Evolutionary conservation across 2,113 vertebrate genomes (phyloP).

Genomic region (Leiothrix lutea): DNA sequence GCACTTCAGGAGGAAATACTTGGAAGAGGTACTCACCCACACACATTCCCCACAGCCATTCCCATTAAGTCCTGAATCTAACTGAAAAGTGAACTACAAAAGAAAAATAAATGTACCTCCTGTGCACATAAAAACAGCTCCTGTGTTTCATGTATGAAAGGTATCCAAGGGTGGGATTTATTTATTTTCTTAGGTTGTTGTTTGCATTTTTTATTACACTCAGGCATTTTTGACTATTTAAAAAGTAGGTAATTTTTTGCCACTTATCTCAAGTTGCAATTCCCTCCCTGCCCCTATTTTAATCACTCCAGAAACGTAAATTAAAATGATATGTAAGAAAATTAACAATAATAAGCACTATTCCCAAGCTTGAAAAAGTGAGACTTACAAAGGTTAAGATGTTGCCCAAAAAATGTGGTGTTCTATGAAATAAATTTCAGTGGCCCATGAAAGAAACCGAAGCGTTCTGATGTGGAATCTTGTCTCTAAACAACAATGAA

Average conservation of each 20-base stretch:
- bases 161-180: background rate
- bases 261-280: background rate
- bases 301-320: background rate
- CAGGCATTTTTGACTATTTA: background rate
- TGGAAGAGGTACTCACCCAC: background rate
- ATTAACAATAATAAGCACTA: background rate
- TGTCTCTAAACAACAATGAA: background rate
- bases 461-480: background rate
- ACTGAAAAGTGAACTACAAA: background rate
- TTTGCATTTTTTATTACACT: background rate
- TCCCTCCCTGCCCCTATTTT: background rate
- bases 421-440: background rate
- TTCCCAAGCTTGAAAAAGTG: background rate
- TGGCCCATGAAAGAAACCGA: background rate
- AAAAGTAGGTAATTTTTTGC: background rate
- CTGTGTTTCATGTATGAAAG: background rate
- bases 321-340: background rate
- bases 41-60: background rate
- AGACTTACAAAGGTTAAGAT: background rate
- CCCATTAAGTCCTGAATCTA: background rate
- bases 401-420: background rate
- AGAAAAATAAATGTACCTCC: background rate
- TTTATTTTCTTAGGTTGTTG: background rate
- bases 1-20: background rate
- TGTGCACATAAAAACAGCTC: background rate